Evolutionary conservation across 2,797 vertebrate species (phyloP), one percentile per base, ranked within the genome.

Genomic region (Acrocephalus scirpaceus): DNA sequence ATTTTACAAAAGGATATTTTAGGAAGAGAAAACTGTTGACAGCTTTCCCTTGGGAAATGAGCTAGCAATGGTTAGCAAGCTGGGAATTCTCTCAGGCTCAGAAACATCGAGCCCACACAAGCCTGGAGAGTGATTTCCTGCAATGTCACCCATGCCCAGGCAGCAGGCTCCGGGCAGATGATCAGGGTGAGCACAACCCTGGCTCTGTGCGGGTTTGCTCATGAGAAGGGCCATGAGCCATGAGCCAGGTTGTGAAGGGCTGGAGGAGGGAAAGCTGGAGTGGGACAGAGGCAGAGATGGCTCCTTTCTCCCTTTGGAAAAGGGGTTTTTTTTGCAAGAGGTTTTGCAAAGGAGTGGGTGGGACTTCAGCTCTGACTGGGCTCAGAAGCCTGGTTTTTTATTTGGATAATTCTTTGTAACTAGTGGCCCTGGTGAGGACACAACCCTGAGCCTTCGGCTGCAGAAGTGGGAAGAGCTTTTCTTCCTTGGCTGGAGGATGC

Each of bases 201-300:
- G 22, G 10, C 18, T 66, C 30, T 2, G 0, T 0, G 15, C 3
- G 22, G 30, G 5, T 42, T 65, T 34, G 23, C 12, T 20, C 25
- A 5, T 1, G 47, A 21, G 53, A 29, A 40, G 45, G 40, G 26
- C 32, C 16, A 2, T 0, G 12, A 64, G 26, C 32, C 16, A 2
- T 0, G 12, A 64, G 36, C 5, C 20, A 9, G 27, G 48, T 13
- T 40, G 1, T 16, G 36, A 3, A 15, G 53, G 53, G 65, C 10
- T 58, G 29, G 45, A 8, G 42, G 26, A 71, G 34, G 32, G 40
- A 76, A 29, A 26, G n/a, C 13, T 51, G 57, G 11, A 9, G 12
- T 58, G 50, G 20, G n/a, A 16, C 10, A 66, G 29, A 14, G 23
- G 26, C 12, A 40, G 79, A 4, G 15, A 3, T 18, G 32, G 54